Evolutionary conservation across 2,888 invertebrate species (phyloP).

Genomic region (Unio pictorum): DNA sequence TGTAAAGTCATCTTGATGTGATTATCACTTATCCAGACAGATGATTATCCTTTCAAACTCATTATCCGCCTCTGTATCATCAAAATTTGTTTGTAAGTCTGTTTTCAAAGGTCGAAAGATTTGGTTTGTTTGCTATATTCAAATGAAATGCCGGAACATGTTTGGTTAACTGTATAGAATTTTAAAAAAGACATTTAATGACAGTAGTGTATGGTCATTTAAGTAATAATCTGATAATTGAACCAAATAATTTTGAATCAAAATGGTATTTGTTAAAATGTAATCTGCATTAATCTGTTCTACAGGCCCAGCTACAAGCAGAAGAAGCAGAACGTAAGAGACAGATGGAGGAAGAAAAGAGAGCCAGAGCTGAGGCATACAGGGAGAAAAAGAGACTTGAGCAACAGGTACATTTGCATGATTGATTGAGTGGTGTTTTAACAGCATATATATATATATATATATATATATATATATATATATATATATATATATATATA

Average conservation of each 20-base stretch:
- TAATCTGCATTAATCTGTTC: neutral
- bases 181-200: neutral
- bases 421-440: no score
- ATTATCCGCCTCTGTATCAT: no score
- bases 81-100: no score
- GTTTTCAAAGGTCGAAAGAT: no score
- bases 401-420: slow-evolving; percentile 47
- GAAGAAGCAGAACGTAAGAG: slow-evolving; percentile 56
- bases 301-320: slow-evolving; percentile 50
- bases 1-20: no score
- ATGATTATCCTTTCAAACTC: no score
- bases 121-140: neutral
- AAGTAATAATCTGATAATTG: neutral
- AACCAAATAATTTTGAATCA: neutral
- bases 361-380: slow-evolving; percentile 43
- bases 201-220: neutral
- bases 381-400: slow-evolving; percentile 66
- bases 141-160: neutral
- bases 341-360: slow-evolving; percentile 62
- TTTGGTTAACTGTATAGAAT: neutral
- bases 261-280: neutral
- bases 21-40: no score
- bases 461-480: no score
- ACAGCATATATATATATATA: no score
- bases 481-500: no score